Evolutionary conservation across 37 sponge, comb jelly and placozoan species (phyloP).

Genomic region (Crambe crambe): DNA sequence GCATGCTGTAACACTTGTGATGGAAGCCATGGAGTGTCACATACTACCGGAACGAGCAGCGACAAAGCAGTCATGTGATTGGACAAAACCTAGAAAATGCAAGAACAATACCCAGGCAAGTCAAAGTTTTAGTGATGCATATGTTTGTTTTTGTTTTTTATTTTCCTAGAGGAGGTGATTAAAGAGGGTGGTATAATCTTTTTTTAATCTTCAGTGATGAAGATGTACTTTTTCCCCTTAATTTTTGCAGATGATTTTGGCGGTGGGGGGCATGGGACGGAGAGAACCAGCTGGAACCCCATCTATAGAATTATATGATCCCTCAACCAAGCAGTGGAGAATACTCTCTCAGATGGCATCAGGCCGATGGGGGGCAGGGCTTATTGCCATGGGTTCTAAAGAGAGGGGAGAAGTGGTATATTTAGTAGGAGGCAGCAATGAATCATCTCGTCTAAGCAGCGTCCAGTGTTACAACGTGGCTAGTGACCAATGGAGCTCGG

Average conservation of each 20-base stretch:
- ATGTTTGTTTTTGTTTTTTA: background rate
- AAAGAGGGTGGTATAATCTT: too few relatives aligned
- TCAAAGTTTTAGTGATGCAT: background rate
- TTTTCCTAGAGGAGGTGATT: background rate
- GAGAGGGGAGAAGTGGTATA: conserved; percentile 37
- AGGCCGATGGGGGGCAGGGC: conserved; percentile 63
- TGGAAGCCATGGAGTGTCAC: conserved; percentile 53
- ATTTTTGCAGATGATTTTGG: conserved; percentile 42
- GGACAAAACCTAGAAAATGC: background rate
- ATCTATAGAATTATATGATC: conserved; percentile 43
- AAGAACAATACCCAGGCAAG: conserved; percentile 16
- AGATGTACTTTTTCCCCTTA: too few relatives aligned
- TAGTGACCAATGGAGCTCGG: conserved; percentile 43
- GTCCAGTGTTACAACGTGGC: conserved; percentile 59
- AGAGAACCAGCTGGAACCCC: conserved; percentile 41
- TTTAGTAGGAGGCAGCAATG: conserved; percentile 74
- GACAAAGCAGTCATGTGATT: background rate
- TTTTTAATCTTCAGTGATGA: too few relatives aligned
- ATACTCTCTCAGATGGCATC: conserved; percentile 40
- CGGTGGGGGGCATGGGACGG: conserved; percentile 67
- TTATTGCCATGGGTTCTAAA: conserved; percentile 11
- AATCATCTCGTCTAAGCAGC: conserved; percentile 47
- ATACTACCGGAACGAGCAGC: conserved; percentile 46
- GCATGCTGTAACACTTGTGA: conserved; percentile 22
- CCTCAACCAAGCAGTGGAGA: conserved; percentile 39